Evolutionary conservation across 2,113 vertebrate species (phyloP).

Genomic region (Apteryx owenii): DNA sequence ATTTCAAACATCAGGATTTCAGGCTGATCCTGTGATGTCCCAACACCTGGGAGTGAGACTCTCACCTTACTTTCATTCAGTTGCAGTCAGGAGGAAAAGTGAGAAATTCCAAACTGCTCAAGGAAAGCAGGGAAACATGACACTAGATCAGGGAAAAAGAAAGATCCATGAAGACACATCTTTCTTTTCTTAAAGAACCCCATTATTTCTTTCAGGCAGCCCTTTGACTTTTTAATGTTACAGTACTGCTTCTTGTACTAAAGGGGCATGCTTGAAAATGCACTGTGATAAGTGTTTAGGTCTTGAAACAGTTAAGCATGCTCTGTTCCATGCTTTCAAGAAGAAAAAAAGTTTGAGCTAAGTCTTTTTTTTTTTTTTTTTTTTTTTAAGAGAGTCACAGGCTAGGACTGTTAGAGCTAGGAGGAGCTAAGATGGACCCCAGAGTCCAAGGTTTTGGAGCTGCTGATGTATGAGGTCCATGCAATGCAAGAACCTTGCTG

Average conservation of each 20-base stretch:
- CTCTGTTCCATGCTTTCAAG: not conserved
- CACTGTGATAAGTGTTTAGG: not conserved
- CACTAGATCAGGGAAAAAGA: not conserved
- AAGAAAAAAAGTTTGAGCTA: not conserved
- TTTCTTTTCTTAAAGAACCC: not conserved
- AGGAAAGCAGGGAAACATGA: not conserved
- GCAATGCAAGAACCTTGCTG: not conserved
- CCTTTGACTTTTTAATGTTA: not conserved
- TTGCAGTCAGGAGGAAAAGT: not conserved
- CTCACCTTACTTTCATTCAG: not conserved
- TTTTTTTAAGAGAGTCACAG: not conserved
- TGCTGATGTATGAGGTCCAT: not conserved
- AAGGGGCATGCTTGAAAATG: not conserved
- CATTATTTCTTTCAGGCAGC: not conserved
- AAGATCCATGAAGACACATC: not conserved
- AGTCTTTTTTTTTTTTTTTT: not conserved
- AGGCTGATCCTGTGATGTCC: not conserved
- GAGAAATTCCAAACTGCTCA: not conserved
- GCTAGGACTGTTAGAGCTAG: not conserved
- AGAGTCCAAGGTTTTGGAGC: not conserved
- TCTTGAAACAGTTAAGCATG: not conserved
- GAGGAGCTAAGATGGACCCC: not conserved
- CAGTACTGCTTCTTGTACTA: not conserved
- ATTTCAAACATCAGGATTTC: not conserved
- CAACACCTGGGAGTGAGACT: not conserved